Evolutionary conservation across 2,888 invertebrate genomes (phyloP), one percentile per base, ranked within the genome.

Genomic region (Plemyria rubiginata): DNA sequence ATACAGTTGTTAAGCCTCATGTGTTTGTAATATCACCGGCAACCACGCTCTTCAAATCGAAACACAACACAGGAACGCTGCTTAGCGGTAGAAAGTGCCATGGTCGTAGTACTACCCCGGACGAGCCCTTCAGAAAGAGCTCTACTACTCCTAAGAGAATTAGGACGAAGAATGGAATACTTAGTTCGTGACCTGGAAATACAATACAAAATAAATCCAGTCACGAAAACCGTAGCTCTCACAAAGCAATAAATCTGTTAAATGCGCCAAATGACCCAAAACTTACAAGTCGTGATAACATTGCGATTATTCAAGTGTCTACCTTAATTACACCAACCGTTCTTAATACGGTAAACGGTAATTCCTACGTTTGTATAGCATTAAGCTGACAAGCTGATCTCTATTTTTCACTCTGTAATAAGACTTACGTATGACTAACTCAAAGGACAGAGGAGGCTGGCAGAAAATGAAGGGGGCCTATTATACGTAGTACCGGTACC

Each of bases 301-400:
- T 62, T 63, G 58, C 66, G 62, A 79, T 79, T 75, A 77, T 65
- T 77, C 69, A 73, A 70, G 73, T 70, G 74, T 74, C 73, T 71
- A 65, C 48, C 65, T 60, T 76, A 75, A 81, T 81, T 76, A 75
- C 70, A 51, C 54, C 54, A 58, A 70, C 65, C 67, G 62, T 74
- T 64, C 73, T 73, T 72, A 60, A 76, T 76, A 76, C 75, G 74
- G 75, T 75, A 61, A 74, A 76, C 75, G 74, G 75, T 75, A 61
- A 74, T 67, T 63, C 71, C 71, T 70, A 73, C 71, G 72, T 74
- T 73, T 73, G 65, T 71, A 68, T 29, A 58, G 67, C 66, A 77
- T 77, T 73, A 70, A 70, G 67, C 69, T 70, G 70, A 70, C 75
- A 72, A 71, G 70, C 70, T 70, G 61, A 72, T 70, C 76, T 72